phyloP scores from a whole-genome alignment of 2,888 invertebrate species.

The Linnaemya vulpina region DNA sequence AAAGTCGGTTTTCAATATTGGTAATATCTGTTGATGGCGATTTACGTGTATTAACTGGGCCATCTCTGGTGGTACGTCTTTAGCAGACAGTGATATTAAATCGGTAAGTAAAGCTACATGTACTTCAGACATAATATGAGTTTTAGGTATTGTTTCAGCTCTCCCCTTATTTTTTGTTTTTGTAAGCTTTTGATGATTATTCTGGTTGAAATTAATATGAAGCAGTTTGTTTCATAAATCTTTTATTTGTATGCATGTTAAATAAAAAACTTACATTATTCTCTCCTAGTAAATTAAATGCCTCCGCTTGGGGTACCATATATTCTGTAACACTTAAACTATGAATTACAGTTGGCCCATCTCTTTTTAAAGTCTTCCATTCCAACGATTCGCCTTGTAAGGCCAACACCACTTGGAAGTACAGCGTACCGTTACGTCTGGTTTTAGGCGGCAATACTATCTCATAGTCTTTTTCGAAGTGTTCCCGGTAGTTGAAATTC shows the following conservation, averaged over 20 bases:
- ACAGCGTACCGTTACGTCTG: constrained; percentile 92
- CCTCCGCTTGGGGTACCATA: constrained; percentile 88
- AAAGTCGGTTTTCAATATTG: constrained; percentile 92
- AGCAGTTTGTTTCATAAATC: constrained; percentile 60
- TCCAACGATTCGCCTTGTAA: constrained; percentile 85
- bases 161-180: background rate
- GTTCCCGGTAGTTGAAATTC: constrained; percentile 87
- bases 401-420: constrained; percentile 89
- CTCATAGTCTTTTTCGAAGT: constrained; percentile 83
- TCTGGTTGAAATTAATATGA: constrained; percentile 31
- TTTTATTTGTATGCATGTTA: constrained; percentile 18
- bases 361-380: constrained; percentile 85
- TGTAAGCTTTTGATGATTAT: constrained; percentile 5
- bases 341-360: constrained; percentile 86
- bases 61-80: constrained; percentile 88
- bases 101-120: constrained; percentile 92
- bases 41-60: constrained; percentile 86
- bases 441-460: constrained; percentile 89
- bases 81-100: constrained; percentile 86
- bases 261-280: constrained; percentile 74
- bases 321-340: constrained; percentile 89
- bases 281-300: constrained; percentile 88
- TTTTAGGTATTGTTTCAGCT: constrained; percentile 80
- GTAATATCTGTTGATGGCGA: constrained; percentile 87
- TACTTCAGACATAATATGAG: constrained; percentile 90